Base-by-base conservation (phyloP, 2,888 invertebrate genomes). In the Ochropleura plecta region DNA sequence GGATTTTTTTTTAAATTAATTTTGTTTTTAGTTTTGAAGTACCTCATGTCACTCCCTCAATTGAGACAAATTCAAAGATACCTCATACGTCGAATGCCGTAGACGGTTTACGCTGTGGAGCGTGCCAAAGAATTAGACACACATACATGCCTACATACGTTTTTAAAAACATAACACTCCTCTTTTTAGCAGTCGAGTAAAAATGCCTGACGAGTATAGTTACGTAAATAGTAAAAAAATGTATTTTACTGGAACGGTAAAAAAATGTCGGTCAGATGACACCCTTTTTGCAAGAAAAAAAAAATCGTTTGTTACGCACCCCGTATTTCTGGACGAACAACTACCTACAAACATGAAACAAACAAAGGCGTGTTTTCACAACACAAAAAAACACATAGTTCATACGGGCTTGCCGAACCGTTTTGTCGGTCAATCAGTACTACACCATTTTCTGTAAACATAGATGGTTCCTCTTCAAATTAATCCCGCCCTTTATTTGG, bases 401-500 rank as follows among this genome's bases (percentile, higher is more conserved):
- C 14, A 55, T 44, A 55, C 44, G 20, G 49, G 49, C 49, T 51
- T 16, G 20, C 20, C 10, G 20, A 78, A 51, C 14, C 20, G 30
- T 79, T 46, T 14, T 18, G n/a, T 14, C 12, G 20, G 20, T 48
- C 42, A 65, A 42, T 65, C 1, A 53, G 16, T 46, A 16, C 12
- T 48, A 42, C 5, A 0, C 16, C 8, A 60, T 59, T 46, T 20
- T n/a, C 60, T 62, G 18, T 78, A 46, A 76, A 30, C 30, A 46
- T 74, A 49, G 42, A 74, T 55, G 7, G 66, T 62, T 62, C 60
- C 76, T 79, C 30, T 79, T 79, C 46, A 46, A 63, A 63, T 72
- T 49, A 49, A 70, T 8, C 55, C 14, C 53, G 53, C 16, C 67
- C 44, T 60, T 67, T 30, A 30, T 30, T 30, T 30, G 30, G 1